Evolutionary conservation across 2,113 vertebrate species (phyloP).

Genomic region (Terrapene triunguis): DNA sequence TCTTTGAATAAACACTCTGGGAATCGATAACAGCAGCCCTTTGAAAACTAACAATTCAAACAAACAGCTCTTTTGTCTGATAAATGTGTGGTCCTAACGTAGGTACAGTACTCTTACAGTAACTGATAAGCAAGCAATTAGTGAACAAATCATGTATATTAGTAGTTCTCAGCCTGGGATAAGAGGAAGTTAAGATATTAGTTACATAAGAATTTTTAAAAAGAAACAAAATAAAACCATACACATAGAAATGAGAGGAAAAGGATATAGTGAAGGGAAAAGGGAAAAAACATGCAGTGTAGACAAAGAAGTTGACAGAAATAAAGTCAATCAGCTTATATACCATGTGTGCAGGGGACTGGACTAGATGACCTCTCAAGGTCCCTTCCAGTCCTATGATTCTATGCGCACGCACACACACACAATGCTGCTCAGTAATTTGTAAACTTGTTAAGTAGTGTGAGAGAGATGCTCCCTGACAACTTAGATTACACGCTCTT

Average conservation of each 20-base stretch:
- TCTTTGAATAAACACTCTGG: not conserved
- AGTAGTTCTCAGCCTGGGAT: not conserved
- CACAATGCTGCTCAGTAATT: not conserved
- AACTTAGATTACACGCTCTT: not conserved
- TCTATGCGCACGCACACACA: too few species aligned
- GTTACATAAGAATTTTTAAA: not conserved
- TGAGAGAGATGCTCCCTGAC: not conserved
- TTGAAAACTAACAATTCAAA: constrained; percentile 10
- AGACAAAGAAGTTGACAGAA: not conserved
- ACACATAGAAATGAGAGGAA: not conserved
- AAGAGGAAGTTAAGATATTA: not conserved
- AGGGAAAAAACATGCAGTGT: not conserved
- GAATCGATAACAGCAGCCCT: not conserved
- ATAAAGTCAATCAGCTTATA: rapidly evolving
- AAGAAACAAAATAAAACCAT: not conserved
- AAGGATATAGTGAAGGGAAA: not conserved
- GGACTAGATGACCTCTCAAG: too few species aligned
- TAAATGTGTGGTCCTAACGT: not conserved
- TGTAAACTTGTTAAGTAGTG: not conserved
- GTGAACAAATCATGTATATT: not conserved
- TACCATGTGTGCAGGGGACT: not conserved
- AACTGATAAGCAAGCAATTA: not conserved
- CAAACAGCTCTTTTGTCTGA: not conserved
- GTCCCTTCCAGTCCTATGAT: too few species aligned
- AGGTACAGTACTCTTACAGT: not conserved